Evolutionary conservation across 1,140 invertebrate genomes (phyloP), one percentile per base, ranked within the genome.

Genomic region (Heterodera schachtii): DNA sequence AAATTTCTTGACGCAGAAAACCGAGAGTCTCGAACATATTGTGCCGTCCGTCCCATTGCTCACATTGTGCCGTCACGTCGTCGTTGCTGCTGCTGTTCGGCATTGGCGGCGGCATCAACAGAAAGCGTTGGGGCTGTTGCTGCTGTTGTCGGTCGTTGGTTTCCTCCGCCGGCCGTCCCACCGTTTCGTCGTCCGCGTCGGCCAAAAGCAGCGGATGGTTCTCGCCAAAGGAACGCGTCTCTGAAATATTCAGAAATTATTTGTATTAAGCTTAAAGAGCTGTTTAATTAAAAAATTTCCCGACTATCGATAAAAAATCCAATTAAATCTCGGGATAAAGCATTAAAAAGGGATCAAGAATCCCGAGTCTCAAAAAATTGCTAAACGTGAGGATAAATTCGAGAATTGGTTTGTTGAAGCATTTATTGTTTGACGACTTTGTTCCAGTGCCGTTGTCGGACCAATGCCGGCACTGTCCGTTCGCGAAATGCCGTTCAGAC

Each of bases 171-270:
- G 31, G 19, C 8, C 21, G 7, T n/a, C 31, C 13, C 79, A 78
- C 1, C 60, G 31, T 44, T 19, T 31, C 69, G 31, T 71, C 69
- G 44, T 81, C 79, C 16, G 79, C 79, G 41, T 81, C 79, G 6
- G 78, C 79, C 74, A 81, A 13, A n/a, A 81, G 78, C n/a, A 81
- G 49, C 19, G 79, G 79, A 49, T 80, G 46, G 52, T 69, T 86
- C 49, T 78, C 80, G 67, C 73, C 81, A 46, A 57, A 85, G 21
- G 75, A 73, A 73, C 49, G 41, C 52, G 11, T n/a, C 66, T 60
- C n/a, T 75, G 73, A 70, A 52, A 67, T 49, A 21, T n/a, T 21
- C 43, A 31, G 8, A 49, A 21, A 21, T 75, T 75, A 52, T 31
- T 31, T 31, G 31, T 31, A 31, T 31, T 31, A 31, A 31, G 31